Percentiles rank a stretch among this genome's conserved stretches.
These are phyloP conservation scores for Hippocampus kuda DNA, from an alignment of 2,797 vertebrate genomes.

Conservation along the genomic window DNA sequence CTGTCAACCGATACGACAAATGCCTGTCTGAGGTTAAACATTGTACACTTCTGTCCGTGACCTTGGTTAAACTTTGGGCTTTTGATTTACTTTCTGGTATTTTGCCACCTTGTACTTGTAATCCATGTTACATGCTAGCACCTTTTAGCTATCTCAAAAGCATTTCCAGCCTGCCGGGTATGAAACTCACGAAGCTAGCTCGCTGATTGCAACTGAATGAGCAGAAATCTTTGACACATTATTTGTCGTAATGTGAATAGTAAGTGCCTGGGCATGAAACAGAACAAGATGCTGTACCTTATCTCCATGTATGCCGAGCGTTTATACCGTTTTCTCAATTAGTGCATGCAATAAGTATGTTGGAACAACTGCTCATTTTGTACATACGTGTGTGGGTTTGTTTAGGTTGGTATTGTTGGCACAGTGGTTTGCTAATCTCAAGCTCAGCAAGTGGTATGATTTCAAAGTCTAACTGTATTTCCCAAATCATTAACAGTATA, in stretches of 20 bases:
- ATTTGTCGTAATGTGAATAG: constrained; percentile 26
- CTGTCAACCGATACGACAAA: constrained; percentile 37
- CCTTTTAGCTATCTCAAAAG: constrained; percentile 4
- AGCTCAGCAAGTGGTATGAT: constrained; percentile 28
- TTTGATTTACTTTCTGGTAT: constrained; percentile 16
- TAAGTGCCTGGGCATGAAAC: constrained; percentile 43
- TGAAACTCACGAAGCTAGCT: constrained; percentile 8
- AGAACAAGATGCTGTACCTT: constrained; percentile 28
- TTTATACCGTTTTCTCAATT: constrained; percentile 38
- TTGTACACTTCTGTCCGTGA: constrained; percentile 34
- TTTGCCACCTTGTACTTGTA: constrained; percentile 36
- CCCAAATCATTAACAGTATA: constrained; percentile 8
- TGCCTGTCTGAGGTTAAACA: constrained; percentile 23
- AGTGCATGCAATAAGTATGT: constrained; percentile 65
- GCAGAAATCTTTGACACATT: constrained; percentile 20
- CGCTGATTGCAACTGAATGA: constrained; percentile 12
- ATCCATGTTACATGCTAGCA: constrained; percentile 5
- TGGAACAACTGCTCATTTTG: constrained; percentile 54
- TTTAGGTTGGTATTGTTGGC: constrained; percentile 46
- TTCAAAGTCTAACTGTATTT: constrained; percentile 10
- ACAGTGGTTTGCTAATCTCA: constrained; percentile 39
- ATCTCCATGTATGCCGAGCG: constrained; percentile 18
- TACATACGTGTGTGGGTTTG: constrained; percentile 53
- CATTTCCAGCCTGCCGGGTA: constrained; percentile 12
- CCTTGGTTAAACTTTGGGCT: constrained; percentile 16